These are phyloP conservation scores for Andrena hattorfiana DNA, from an alignment of 2,888 invertebrate genomes.

Conservation along the genomic window DNA sequence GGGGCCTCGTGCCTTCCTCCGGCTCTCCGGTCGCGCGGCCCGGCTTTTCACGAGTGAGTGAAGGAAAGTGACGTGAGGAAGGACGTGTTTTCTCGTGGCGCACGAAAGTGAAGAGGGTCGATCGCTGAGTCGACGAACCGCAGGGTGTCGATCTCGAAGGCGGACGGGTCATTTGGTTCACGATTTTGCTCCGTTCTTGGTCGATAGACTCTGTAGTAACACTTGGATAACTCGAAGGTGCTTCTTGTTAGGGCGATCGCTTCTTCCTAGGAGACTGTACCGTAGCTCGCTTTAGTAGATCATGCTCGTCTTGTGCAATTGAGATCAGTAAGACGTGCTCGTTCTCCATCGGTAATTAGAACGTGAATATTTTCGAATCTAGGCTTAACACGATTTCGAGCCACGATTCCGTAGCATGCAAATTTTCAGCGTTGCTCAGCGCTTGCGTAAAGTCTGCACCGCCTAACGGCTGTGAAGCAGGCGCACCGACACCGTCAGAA, in stretches of 20 bases:
- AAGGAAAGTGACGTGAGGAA: constrained; percentile 53
- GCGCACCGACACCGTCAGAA: constrained; percentile 28
- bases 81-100: constrained; percentile 22
- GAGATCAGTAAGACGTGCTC: too few relatives aligned
- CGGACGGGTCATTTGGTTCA: not conserved
- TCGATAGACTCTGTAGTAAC: too few relatives aligned
- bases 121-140: constrained; percentile 4
- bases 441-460: constrained; percentile 6
- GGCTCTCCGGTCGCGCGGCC: constrained; percentile 13
- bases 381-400: not conserved
- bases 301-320: too few relatives aligned
- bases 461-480: constrained; percentile 8
- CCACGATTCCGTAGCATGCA: constrained; percentile 8
- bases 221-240: too few relatives aligned
- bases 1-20: not conserved
- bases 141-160: not conserved
- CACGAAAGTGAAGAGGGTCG: constrained; percentile 23
- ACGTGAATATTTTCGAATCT: not conserved
- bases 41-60: constrained; percentile 33
- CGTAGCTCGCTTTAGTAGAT: too few relatives aligned
- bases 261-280: too few relatives aligned
- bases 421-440: constrained; percentile 27
- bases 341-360: too few relatives aligned
- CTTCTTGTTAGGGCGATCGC: too few relatives aligned
- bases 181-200: too few relatives aligned